phyloP scores from a whole-genome alignment of 2,113 vertebrate species.

The Hypomesus transpacificus region DNA sequence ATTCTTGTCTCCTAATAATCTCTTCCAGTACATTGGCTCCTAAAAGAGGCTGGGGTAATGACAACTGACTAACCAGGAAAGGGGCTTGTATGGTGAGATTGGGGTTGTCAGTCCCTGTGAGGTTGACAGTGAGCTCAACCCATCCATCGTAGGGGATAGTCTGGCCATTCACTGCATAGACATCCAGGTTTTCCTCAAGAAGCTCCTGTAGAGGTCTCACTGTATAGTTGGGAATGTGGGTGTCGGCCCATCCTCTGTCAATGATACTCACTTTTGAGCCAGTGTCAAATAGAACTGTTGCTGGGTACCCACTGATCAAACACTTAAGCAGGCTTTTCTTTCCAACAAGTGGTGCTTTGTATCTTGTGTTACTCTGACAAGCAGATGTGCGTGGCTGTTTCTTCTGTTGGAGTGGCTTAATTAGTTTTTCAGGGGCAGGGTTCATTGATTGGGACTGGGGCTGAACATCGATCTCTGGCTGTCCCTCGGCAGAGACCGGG shows the following conservation, averaged over 20 bases:
- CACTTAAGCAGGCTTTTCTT: not conserved
- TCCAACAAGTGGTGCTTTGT: too few relatives aligned
- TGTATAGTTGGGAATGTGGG: constrained; percentile 13
- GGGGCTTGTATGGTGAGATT: constrained; percentile 13
- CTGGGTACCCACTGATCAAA: constrained; percentile 15
- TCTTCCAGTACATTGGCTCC: constrained; percentile 16
- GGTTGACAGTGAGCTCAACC: constrained; percentile 17
- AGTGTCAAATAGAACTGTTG: constrained; percentile 24
- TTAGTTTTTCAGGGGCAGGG: too few relatives aligned
- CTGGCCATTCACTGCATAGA: constrained; percentile 7
- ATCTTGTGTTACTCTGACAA: too few relatives aligned
- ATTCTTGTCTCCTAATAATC: constrained; percentile 8
- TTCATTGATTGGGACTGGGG: too few relatives aligned
- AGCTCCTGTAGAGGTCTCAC: constrained; percentile 13
- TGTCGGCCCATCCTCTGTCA: not conserved
- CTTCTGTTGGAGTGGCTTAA: too few relatives aligned
- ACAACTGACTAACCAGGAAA: constrained; percentile 12
- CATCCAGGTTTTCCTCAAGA: not conserved
- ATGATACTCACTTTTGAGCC: constrained; percentile 38
- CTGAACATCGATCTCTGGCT: too few relatives aligned
- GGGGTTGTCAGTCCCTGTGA: constrained; percentile 13
- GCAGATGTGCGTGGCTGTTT: too few relatives aligned
- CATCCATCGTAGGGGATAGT: constrained; percentile 14
- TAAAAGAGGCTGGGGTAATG: constrained; percentile 13
- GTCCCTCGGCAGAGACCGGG: too few relatives aligned